A percentile compares a stretch with the other conserved stretches of the same genome.
These are phyloP conservation scores for Trichomalopsis sarcophagae DNA, from an alignment of 1,140 invertebrate species.

Conservation along the genomic window DNA sequence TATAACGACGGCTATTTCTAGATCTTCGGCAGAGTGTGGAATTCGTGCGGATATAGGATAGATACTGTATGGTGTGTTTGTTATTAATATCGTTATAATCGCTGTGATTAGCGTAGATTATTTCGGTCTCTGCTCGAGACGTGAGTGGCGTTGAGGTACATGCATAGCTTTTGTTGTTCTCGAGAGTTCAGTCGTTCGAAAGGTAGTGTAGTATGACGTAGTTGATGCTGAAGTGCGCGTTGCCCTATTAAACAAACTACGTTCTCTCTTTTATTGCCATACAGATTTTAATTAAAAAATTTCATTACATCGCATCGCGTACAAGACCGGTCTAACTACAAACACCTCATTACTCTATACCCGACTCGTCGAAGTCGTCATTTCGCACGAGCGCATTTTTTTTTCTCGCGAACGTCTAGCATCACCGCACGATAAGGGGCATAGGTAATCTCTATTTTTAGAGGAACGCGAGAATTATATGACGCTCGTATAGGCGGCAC, in stretches of 20 bases:
- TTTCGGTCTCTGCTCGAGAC: background rate
- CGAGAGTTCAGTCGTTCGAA: background rate
- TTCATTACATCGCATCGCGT: too few relatives aligned
- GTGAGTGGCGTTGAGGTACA: background rate
- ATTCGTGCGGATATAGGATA: too few relatives aligned
- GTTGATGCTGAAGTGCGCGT: too few relatives aligned
- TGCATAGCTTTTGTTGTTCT: background rate
- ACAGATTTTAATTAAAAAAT: too few relatives aligned
- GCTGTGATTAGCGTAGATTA: background rate
- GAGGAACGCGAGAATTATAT: constrained; percentile 57
- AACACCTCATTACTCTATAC: background rate
- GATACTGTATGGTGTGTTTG: too few relatives aligned
- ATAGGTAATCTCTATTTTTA: constrained; percentile 67
- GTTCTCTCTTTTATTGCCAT: too few relatives aligned
- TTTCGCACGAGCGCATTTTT: background rate
- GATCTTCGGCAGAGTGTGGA: too few relatives aligned
- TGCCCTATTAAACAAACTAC: too few relatives aligned
- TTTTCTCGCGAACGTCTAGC: background rate
- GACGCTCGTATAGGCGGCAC: background rate
- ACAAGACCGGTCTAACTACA: too few relatives aligned
- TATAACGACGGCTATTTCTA: too few relatives aligned
- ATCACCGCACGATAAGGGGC: constrained; percentile 8
- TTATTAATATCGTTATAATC: too few relatives aligned
- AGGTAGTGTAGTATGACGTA: too few relatives aligned
- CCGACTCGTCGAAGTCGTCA: background rate